These are phyloP conservation scores for Tetranychus piercei DNA, from an alignment of 2,888 invertebrate species.

Conservation along the genomic window DNA sequence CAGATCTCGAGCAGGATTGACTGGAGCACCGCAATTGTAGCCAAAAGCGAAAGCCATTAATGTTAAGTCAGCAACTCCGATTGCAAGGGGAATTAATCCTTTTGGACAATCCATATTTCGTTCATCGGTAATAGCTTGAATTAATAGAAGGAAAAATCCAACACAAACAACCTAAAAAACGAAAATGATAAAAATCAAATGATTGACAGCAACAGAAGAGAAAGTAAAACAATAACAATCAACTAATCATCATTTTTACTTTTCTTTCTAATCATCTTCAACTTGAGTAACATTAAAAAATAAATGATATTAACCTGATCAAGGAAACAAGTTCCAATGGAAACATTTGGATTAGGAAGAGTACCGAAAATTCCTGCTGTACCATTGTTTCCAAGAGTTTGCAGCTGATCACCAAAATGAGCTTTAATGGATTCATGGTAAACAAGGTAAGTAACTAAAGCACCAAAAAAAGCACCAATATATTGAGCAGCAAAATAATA, in stretches of 20 bases:
- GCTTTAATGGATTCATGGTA: conserved; percentile 28
- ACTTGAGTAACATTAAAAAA: too few species aligned
- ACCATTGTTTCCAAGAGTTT: conserved; percentile 30
- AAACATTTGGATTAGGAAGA: conserved; percentile 35
- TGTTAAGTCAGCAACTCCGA: conserved; percentile 27
- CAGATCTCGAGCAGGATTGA: conserved; percentile 43
- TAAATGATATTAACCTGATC: conserved; percentile 24
- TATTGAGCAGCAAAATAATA: conserved; percentile 38
- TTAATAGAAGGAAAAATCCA: conserved; percentile 33
- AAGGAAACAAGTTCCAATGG: conserved; percentile 33
- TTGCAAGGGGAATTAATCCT: conserved; percentile 34
- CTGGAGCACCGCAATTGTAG: conserved; percentile 41
- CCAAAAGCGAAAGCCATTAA: conserved; percentile 36
- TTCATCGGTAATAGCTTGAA: conserved; percentile 36
- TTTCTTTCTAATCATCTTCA: too few species aligned
- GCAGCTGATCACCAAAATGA: conserved; percentile 30
- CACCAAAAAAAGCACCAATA: conserved; percentile 29
- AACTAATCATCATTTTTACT: not conserved
- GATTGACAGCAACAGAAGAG: too few species aligned
- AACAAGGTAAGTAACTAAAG: conserved; percentile 17
- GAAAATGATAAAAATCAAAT: not conserved
- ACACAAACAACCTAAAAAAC: conserved; percentile 35
- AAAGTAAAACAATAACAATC: not conserved
- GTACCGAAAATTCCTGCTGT: conserved; percentile 41
- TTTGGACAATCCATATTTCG: conserved; percentile 34